phyloP scores from a whole-genome alignment of 2,888 invertebrate species.

The Sinohyriopsis cumingii region DNA sequence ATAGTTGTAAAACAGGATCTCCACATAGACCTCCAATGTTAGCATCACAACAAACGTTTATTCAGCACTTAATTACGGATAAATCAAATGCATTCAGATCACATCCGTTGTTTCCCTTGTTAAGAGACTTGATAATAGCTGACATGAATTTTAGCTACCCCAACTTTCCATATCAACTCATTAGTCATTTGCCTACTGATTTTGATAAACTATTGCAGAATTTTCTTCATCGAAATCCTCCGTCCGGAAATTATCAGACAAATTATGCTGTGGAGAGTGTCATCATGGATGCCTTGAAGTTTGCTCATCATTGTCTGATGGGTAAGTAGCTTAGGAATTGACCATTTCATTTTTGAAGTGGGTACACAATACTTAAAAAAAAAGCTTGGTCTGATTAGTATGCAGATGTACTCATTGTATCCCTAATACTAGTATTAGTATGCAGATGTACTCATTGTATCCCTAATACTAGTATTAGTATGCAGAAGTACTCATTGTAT shows the following conservation, averaged over 20 bases:
- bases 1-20: slow-evolving; percentile 56
- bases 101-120: slow-evolving; percentile 69
- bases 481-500: too few relatives aligned
- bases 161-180: slow-evolving; percentile 68
- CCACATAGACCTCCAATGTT: slow-evolving; percentile 57
- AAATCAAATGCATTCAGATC: slow-evolving; percentile 68
- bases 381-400: too few relatives aligned
- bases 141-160: slow-evolving; percentile 71
- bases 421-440: too few relatives aligned
- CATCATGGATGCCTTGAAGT: slow-evolving; percentile 69
- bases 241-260: slow-evolving; percentile 62
- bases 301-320: slow-evolving; percentile 69
- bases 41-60: slow-evolving; percentile 67
- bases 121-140: slow-evolving; percentile 70
- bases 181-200: slow-evolving; percentile 68
- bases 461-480: too few relatives aligned
- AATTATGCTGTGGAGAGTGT: slow-evolving; percentile 69
- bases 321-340: slow-evolving; percentile 51
- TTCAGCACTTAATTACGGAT: slow-evolving; percentile 68
- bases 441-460: too few relatives aligned
- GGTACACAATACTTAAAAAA: too few relatives aligned
- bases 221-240: slow-evolving; percentile 67
- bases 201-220: slow-evolving; percentile 70
- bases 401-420: too few relatives aligned
- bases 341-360: background rate